Conservation (phyloP, 2,797 vertebrate species). For the Gambusia yucatana region DNA sequence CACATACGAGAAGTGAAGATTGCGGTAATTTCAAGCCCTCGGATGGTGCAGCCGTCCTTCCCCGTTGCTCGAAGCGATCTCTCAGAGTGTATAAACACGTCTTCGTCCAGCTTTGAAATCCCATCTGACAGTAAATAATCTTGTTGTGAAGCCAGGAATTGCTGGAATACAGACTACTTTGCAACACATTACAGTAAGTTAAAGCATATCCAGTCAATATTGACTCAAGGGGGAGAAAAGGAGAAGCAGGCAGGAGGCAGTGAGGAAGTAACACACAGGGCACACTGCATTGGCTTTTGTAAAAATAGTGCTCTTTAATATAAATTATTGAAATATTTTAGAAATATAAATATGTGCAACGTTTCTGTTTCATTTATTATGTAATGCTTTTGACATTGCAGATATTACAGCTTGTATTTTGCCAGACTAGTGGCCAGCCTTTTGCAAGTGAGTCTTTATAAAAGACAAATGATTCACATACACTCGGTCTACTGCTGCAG, state of each 20-base stretch:
- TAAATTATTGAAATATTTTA: slow-evolving; percentile 99
- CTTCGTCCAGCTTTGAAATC: slow-evolving; percentile 62
- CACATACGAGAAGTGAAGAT: slow-evolving; percentile 56
- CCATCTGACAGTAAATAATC: slow-evolving; percentile 58
- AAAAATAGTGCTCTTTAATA: slow-evolving; percentile 99
- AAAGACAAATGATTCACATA: slow-evolving; percentile 88
- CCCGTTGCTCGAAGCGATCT: slow-evolving; percentile 1
- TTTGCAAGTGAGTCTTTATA: slow-evolving; percentile 93
- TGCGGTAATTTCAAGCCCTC: slow-evolving; percentile 53
- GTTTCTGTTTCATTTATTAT: slow-evolving; percentile 87
- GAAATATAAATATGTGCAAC: slow-evolving; percentile 99
- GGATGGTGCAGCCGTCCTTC: slow-evolving; percentile 1
- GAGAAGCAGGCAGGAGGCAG: slow-evolving; percentile 24
- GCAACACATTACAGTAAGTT: slow-evolving; percentile 55
- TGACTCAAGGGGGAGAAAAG: slow-evolving; percentile 49
- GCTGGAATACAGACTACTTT: slow-evolving; percentile 46
- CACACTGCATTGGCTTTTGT: slow-evolving; percentile 85
- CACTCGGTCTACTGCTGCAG: slow-evolving; percentile 74
- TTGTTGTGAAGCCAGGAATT: slow-evolving; percentile 30
- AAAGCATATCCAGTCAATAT: slow-evolving; percentile 48
- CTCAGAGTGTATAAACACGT: slow-evolving; percentile 41
- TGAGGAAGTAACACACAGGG: slow-evolving; percentile 70
- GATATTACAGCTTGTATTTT: slow-evolving; percentile 92
- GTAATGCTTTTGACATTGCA: slow-evolving; percentile 82
- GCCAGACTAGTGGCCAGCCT: slow-evolving; percentile 91